Evolutionary conservation across 30 jellyfish, hydroid and myxozoan species (phyloP), one percentile per base, ranked within the genome.

Genomic region (Aurelia sp.): DNA sequence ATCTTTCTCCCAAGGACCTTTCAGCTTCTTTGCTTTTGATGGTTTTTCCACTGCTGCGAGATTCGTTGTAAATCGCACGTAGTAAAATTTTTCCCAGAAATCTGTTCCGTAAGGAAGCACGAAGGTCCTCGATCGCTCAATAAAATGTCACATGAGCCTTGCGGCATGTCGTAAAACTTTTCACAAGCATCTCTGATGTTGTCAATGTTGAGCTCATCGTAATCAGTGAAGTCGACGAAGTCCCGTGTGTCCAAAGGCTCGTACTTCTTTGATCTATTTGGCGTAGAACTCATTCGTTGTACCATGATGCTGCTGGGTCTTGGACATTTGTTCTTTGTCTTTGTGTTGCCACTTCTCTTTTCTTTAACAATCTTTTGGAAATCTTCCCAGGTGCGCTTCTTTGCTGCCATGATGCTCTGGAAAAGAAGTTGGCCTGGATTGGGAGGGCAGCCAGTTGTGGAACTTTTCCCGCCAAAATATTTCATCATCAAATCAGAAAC

Each of bases 121-220:
- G 72, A 44, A 55, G 90, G 90, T 52, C 90, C 70, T 22, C 63
- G 60, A 63, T 76, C 77, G 65, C 76, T 57, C 21, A 76, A 31
- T 19, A 76, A 63, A 76, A 76, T 67, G 61, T 76, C 88, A 31
- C 78, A 76, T 63, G 66, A 76, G 33, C 88, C 88, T 57, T 27
- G 74, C 21, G 88, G 88, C 88, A 57, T 62, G 13, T 76, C 65
- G 19, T 59, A 59, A 40, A 76, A 76, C 65, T 52, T 55, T 76
- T 76, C 88, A 67, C 88, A 76, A 57, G 88, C 88, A 57, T 57
- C 64, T 67, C 59, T 76, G 76, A 76, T 47, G 40, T 76, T 76
- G 58, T 59, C 88, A 52, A 76, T 59, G 5, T 44, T 35, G 48
- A 76, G 76, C 63, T 62, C 76, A 31, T 76, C 64, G 64, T 76